A percentile compares a stretch with the other conserved stretches of the same genome.
Evolutionary conservation across 2,797 vertebrate genomes (phyloP).

Genomic region (Tapera naevia): DNA sequence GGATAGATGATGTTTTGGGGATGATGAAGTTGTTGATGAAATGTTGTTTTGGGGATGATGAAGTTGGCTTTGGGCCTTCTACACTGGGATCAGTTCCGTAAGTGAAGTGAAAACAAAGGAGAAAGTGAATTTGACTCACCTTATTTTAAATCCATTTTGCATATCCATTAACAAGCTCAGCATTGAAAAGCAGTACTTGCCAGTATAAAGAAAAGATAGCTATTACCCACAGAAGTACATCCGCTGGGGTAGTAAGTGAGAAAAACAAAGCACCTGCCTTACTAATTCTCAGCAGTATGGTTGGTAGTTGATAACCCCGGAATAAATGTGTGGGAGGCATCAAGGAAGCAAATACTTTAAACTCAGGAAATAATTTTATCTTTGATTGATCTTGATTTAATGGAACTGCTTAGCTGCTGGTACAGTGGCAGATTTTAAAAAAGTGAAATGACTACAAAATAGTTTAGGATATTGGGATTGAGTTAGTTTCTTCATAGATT

Average conservation of each 20-base stretch:
- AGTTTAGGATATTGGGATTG: not conserved
- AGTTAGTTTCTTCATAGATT: not conserved
- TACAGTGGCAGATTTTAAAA: not conserved
- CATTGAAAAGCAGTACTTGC: not conserved
- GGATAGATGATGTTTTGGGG: not conserved
- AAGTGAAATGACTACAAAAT: not conserved
- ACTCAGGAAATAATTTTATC: too few relatives aligned
- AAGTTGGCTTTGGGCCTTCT: not conserved
- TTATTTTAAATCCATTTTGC: not conserved
- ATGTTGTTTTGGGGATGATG: not conserved
- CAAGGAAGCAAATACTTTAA: constrained; percentile 19
- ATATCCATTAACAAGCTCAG: not conserved
- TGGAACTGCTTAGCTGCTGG: not conserved
- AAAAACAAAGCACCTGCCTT: not conserved
- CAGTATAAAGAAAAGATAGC: not conserved
- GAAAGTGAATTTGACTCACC: not conserved
- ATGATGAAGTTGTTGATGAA: too few relatives aligned
- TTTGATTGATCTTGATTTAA: not conserved
- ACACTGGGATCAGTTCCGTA: not conserved
- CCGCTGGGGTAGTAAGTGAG: not conserved
- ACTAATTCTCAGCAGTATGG: not conserved
- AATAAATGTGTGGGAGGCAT: not conserved
- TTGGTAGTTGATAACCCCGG: not conserved
- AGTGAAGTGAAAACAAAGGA: not conserved
- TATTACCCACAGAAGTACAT: not conserved